These are phyloP conservation scores for Cheirogaleus medius DNA, from an alignment of 2,113 vertebrate species.

Conservation along the genomic window DNA sequence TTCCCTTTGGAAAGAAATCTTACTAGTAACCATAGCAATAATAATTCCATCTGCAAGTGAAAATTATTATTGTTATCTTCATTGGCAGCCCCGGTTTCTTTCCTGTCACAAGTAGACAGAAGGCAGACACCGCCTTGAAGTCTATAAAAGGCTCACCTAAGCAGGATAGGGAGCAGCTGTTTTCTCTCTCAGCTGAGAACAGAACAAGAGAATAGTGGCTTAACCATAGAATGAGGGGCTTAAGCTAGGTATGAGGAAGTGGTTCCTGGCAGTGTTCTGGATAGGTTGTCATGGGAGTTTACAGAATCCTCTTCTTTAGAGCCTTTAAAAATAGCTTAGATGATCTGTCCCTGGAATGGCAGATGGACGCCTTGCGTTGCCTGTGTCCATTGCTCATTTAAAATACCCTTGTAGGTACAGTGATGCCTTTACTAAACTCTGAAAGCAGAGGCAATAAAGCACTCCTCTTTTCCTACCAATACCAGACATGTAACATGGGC, in stretches of 20 bases:
- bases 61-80: constrained; percentile 72
- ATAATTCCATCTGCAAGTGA: constrained; percentile 70
- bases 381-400: neutral
- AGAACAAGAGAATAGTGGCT: constrained; percentile 23
- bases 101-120: constrained; percentile 67
- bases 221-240: neutral
- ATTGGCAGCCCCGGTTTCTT: constrained; percentile 65
- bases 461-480: neutral
- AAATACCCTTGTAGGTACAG: neutral
- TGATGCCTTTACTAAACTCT: neutral
- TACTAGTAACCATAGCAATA: constrained; percentile 76
- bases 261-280: neutral
- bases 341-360: neutral
- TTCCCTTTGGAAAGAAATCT: constrained; percentile 54
- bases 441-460: neutral
- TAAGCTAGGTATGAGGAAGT: neutral
- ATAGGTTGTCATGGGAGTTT: neutral
- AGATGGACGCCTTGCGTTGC: neutral
- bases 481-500: rapidly evolving
- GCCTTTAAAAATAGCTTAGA: constrained; percentile 29
- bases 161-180: constrained; percentile 62
- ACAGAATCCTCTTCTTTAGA: constrained; percentile 43
- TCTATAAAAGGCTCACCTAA: constrained; percentile 71
- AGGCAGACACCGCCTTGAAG: constrained; percentile 60
- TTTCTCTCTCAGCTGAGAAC: constrained; percentile 33